Evolutionary conservation across 2,888 invertebrate genomes (phyloP).

Genomic region (Conops quadrifasciatus): DNA sequence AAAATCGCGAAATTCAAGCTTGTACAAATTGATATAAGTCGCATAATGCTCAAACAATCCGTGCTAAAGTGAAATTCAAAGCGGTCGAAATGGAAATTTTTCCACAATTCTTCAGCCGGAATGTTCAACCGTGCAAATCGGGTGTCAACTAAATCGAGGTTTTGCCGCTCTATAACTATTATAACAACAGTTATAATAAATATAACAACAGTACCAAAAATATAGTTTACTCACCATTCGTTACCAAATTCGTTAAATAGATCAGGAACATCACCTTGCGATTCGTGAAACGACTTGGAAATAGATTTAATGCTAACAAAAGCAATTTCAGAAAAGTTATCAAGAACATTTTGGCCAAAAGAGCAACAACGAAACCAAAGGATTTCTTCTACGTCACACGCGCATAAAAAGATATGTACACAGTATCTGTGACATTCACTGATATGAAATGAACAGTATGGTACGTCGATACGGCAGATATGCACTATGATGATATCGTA

Average conservation of each 20-base stretch:
- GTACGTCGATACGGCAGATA: neutral
- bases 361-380: neutral
- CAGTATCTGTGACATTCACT: neutral
- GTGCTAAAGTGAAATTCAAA: too few relatives aligned
- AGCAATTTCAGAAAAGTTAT: slow-evolving; percentile 65
- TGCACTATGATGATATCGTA: too few relatives aligned
- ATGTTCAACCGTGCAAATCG: too few relatives aligned
- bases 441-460: neutral
- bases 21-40: too few relatives aligned
- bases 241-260: slow-evolving; percentile 64
- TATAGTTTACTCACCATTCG: slow-evolving; percentile 61
- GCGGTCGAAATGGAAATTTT: too few relatives aligned
- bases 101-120: too few relatives aligned
- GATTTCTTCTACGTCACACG: neutral
- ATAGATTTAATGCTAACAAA: slow-evolving; percentile 64
- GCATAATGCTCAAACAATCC: too few relatives aligned
- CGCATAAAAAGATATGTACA: neutral
- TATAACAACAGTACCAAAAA: too few relatives aligned
- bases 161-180: too few relatives aligned
- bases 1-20: too few relatives aligned
- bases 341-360: slow-evolving; percentile 59
- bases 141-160: too few relatives aligned
- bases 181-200: too few relatives aligned
- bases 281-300: slow-evolving; percentile 65
- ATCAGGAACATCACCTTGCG: slow-evolving; percentile 65